Conservation (phyloP, 1,140 invertebrate species). For the Paracyclopina nana region DNA sequence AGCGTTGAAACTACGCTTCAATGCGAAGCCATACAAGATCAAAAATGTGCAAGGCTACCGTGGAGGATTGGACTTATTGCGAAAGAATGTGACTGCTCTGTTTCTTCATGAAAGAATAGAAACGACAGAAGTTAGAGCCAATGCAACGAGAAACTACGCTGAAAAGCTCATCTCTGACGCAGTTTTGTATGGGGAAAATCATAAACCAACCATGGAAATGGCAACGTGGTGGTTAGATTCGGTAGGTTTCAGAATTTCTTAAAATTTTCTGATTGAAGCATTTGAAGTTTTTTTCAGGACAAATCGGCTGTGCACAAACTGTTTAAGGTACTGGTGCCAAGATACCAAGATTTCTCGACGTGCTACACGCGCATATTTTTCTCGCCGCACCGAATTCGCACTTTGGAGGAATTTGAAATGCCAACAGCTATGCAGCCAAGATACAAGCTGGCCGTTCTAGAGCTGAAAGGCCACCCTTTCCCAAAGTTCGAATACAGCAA, state of each 20-base stretch:
- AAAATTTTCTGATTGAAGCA: too few relatives aligned
- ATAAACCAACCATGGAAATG: conserved; percentile 6
- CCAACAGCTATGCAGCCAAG: too few relatives aligned
- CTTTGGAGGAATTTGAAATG: too few relatives aligned
- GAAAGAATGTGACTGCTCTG: background rate
- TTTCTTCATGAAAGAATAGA: conserved; percentile 1
- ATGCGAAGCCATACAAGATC: too few relatives aligned
- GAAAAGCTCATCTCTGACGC: conserved; percentile 12
- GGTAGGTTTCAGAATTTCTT: too few relatives aligned
- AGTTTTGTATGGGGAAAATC: conserved; percentile 5
- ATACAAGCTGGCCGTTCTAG: background rate
- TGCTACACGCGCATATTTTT: too few relatives aligned
- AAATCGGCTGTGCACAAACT: conserved; percentile 6
- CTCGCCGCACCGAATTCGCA: too few relatives aligned
- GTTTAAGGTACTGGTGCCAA: conserved; percentile 5
- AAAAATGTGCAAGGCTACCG: background rate
- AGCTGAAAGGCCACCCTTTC: conserved; percentile 1
- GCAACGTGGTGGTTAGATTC: conserved; percentile 10
- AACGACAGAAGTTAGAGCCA: background rate
- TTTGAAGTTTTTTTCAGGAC: too few relatives aligned
- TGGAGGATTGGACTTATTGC: background rate
- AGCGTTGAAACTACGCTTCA: too few relatives aligned
- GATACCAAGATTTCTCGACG: too few relatives aligned
- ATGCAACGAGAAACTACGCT: conserved; percentile 1
- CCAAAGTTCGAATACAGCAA: background rate